phyloP scores from a whole-genome alignment of 2,888 invertebrate genomes.

The Drosophila borborema region DNA sequence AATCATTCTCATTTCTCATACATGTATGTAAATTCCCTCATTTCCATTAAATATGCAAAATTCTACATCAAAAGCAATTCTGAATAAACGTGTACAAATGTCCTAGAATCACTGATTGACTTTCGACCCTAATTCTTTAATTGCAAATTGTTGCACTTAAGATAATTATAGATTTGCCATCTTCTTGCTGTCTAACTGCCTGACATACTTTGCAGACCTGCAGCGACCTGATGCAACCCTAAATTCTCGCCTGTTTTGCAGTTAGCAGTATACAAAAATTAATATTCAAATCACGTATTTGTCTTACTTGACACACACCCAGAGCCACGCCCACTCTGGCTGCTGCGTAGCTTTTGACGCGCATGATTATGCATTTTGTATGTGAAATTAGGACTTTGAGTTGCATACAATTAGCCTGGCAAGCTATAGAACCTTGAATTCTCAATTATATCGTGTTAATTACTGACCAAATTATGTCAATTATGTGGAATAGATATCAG shows the following conservation, averaged over 20 bases:
- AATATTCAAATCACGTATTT: conserved; percentile 75
- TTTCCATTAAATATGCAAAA: background rate
- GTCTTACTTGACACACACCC: conserved; percentile 59
- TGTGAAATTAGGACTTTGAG: conserved; percentile 57
- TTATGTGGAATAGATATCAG: conserved; percentile 6
- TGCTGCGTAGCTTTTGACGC: conserved; percentile 14
- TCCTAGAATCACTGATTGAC: conserved; percentile 14
- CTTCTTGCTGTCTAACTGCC: conserved; percentile 1
- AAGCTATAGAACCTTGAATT: conserved; percentile 60
- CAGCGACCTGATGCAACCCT: background rate
- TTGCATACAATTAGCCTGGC: conserved; percentile 45
- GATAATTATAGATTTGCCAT: conserved; percentile 23
- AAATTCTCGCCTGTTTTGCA: conserved; percentile 18
- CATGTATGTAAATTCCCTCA: background rate
- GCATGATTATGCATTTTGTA: conserved; percentile 77
- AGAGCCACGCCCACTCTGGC: conserved; percentile 6
- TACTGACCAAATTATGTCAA: conserved; percentile 43
- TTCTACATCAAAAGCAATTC: background rate
- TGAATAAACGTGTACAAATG: background rate
- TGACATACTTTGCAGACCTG: conserved; percentile 45
- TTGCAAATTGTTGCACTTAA: conserved; percentile 11
- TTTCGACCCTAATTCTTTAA: background rate
- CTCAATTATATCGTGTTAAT: conserved; percentile 28
- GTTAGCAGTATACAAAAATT: conserved; percentile 47
- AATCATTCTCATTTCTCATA: background rate